Percentiles rank a stretch among this genome's conserved stretches.
Evolutionary conservation across 2,888 invertebrate genomes (phyloP).

Genomic region (Rotaria macrura): DNA sequence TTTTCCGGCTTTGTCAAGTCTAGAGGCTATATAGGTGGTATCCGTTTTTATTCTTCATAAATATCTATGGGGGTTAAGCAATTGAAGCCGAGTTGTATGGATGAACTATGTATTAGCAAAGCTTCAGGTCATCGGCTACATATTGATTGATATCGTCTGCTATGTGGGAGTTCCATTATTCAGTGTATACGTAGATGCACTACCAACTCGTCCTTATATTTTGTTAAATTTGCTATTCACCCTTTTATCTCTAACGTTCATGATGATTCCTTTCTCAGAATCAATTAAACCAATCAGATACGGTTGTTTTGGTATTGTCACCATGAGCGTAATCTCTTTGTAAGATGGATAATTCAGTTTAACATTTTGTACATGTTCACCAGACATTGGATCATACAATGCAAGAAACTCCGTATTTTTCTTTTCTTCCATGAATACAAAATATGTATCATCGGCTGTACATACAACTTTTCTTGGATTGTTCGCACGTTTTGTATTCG

Average conservation of each 20-base stretch:
- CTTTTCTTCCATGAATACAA: conserved; percentile 70
- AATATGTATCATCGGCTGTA: conserved; percentile 67
- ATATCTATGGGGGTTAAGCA: too few species aligned
- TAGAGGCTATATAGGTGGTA: too few species aligned
- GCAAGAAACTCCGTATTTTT: conserved; percentile 71
- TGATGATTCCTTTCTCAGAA: conserved; percentile 71
- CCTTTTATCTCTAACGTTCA: conserved; percentile 77
- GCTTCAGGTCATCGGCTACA: too few species aligned
- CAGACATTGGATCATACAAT: conserved; percentile 71
- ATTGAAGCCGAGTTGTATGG: too few species aligned
- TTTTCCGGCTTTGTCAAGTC: too few species aligned
- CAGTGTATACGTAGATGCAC: too few species aligned
- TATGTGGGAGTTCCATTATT: too few species aligned
- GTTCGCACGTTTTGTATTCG: conserved; percentile 59
- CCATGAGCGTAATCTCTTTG: conserved; percentile 42
- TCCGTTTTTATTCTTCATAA: too few species aligned
- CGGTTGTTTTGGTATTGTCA: conserved; percentile 48
- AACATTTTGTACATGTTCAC: conserved; percentile 53
- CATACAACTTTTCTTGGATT: conserved; percentile 67
- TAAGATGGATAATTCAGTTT: conserved; percentile 45
- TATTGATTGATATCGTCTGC: too few species aligned
- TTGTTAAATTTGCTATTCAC: too few species aligned
- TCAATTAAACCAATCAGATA: conserved; percentile 76
- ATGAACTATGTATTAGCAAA: too few species aligned
- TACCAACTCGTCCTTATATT: too few species aligned